Conservation (phyloP, 2,888 invertebrate genomes). For the Allacma fusca region DNA sequence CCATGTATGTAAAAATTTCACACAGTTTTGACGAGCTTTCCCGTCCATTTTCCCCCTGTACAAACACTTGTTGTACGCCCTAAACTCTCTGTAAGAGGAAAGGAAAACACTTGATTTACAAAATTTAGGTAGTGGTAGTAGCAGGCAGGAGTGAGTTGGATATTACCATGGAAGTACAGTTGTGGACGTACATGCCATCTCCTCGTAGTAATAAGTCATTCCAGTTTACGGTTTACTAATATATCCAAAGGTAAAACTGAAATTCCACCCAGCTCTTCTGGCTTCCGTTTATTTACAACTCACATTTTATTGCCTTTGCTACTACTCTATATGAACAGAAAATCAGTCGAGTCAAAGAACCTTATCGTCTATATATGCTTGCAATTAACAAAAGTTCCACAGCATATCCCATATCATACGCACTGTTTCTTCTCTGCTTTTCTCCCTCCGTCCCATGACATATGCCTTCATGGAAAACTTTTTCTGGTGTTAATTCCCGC, state of each 20-base stretch:
- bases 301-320: neutral
- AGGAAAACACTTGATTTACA: neutral
- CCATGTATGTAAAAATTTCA: neutral
- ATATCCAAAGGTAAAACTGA: constrained; percentile 14
- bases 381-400: constrained; percentile 7
- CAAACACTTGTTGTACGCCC: neutral
- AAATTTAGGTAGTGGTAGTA: neutral
- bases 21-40: neutral
- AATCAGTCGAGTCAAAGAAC: constrained; percentile 3
- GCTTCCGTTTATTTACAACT: constrained; percentile 29
- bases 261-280: constrained; percentile 18
- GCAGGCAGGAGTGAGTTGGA: neutral
- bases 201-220: neutral
- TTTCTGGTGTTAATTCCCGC: constrained; percentile 9
- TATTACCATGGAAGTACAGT: neutral
- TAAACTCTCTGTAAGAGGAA: neutral
- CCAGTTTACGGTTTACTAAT: constrained; percentile 22
- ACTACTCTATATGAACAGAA: neutral
- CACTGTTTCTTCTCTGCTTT: neutral
- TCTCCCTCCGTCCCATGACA: neutral
- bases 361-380: neutral
- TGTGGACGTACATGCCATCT: constrained; percentile 1
- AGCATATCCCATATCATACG: neutral
- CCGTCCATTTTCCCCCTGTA: constrained; percentile 20
- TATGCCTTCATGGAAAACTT: constrained; percentile 6